Evolutionary conservation across 1,140 invertebrate species (phyloP).

Genomic region (Laupala kohalensis): DNA sequence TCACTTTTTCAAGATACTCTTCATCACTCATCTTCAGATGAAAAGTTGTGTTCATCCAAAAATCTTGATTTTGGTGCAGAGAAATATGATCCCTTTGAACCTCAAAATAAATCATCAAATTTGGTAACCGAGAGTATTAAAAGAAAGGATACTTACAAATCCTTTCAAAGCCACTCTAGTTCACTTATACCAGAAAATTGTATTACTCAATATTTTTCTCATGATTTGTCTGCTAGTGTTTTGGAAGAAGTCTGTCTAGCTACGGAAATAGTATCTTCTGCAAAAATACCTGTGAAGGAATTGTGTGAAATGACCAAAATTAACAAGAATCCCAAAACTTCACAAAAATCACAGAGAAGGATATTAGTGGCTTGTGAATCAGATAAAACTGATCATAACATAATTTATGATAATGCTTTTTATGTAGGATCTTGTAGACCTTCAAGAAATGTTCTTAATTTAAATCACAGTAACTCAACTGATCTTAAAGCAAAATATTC

Average conservation of each 20-base stretch:
- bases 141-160: too few species aligned
- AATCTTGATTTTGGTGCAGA: too few species aligned
- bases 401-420: neutral
- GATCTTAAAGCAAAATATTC: too few species aligned
- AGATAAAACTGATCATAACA: neutral
- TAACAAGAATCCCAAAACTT: neutral
- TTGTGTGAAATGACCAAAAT: neutral
- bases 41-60: too few species aligned
- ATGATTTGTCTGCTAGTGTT: neutral
- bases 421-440: neutral
- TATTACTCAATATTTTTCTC: slow-evolving; percentile 3
- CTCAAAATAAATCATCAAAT: too few species aligned
- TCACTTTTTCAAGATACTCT: neutral
- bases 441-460: neutral
- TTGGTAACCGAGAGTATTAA: too few species aligned
- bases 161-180: too few species aligned
- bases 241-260: slow-evolving; percentile 1
- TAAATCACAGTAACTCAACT: too few species aligned
- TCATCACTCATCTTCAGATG: too few species aligned
- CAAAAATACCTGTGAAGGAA: neutral
- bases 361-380: neutral
- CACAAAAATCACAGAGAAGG: neutral
- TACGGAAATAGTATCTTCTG: neutral
- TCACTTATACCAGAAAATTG: too few species aligned
- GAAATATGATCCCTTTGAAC: too few species aligned